These are phyloP conservation scores for Clarias gariepinus DNA, from an alignment of 2,113 vertebrate genomes.

Conservation along the genomic window DNA sequence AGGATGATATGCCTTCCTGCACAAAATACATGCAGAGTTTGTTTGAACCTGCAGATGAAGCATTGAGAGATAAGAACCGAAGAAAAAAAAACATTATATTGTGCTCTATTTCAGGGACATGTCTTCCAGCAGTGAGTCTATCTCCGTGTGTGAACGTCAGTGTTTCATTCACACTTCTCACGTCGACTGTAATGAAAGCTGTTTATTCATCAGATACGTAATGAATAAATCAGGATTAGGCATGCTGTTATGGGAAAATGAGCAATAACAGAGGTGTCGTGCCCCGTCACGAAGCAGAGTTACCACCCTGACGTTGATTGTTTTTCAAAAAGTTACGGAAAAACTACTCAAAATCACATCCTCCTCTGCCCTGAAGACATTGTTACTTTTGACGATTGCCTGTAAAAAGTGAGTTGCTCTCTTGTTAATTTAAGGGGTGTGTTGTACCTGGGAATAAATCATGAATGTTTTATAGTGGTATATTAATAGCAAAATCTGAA, in stretches of 20 bases:
- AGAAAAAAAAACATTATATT: background rate
- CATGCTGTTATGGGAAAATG: background rate
- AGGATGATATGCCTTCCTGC: slow-evolving; percentile 55
- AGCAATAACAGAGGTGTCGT: background rate
- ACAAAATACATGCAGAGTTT: slow-evolving; percentile 44
- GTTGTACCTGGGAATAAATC: background rate
- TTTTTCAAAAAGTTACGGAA: background rate
- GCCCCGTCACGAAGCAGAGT: background rate
- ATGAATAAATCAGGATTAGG: background rate
- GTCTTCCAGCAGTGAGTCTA: slow-evolving; percentile 17
- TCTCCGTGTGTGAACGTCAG: background rate
- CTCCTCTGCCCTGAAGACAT: background rate
- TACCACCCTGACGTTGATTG: background rate
- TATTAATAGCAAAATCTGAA: background rate
- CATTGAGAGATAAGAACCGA: slow-evolving; percentile 29
- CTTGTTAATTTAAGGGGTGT: background rate
- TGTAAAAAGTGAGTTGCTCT: background rate
- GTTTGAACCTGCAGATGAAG: slow-evolving; percentile 32
- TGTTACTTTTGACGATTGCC: too few relatives aligned
- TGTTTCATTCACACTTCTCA: slow-evolving; percentile 18
- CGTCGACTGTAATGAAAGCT: background rate
- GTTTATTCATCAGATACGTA: background rate
- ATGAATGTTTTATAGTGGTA: background rate
- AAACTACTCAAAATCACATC: background rate
- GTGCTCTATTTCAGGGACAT: slow-evolving; percentile 23